These are phyloP conservation scores for Ceyx erithaca DNA, from an alignment of 2,797 vertebrate species.

Conservation along the genomic window DNA sequence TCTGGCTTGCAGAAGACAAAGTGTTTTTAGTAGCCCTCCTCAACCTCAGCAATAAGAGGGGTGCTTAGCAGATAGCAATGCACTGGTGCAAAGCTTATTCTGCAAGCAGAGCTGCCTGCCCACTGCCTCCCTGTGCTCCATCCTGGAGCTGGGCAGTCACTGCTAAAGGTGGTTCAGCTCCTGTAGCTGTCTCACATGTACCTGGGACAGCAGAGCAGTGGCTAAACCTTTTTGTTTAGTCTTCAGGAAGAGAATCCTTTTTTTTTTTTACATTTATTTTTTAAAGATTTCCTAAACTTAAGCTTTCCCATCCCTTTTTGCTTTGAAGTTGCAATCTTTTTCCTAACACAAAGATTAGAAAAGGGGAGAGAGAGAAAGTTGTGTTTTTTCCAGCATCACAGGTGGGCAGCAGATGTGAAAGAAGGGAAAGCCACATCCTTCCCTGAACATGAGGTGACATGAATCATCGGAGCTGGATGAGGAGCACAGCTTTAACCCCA, in stretches of 20 bases:
- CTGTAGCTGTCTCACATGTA: not conserved
- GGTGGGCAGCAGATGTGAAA: not conserved
- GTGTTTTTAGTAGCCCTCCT: not conserved
- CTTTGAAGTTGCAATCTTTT: not conserved
- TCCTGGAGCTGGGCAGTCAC: not conserved
- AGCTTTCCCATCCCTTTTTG: not conserved
- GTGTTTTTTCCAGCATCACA: not conserved
- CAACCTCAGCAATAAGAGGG: not conserved
- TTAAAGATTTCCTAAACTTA: not conserved
- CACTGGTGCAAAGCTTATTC: not conserved
- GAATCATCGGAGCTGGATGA: not conserved
- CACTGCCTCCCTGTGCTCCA: not conserved
- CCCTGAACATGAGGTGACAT: accelerated
- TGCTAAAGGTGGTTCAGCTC: not conserved
- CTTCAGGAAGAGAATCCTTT: not conserved
- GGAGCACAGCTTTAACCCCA: not conserved
- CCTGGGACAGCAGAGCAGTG: not conserved
- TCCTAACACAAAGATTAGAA: not conserved
- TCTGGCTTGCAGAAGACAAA: not conserved
- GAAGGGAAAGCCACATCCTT: not conserved
- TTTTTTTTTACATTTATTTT: not conserved
- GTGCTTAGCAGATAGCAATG: not conserved
- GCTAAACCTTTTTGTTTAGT: not conserved
- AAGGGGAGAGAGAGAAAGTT: not conserved
- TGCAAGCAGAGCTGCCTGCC: not conserved